Conservation (phyloP, 2,888 invertebrate species). For the Halictus quadricinctus region DNA sequence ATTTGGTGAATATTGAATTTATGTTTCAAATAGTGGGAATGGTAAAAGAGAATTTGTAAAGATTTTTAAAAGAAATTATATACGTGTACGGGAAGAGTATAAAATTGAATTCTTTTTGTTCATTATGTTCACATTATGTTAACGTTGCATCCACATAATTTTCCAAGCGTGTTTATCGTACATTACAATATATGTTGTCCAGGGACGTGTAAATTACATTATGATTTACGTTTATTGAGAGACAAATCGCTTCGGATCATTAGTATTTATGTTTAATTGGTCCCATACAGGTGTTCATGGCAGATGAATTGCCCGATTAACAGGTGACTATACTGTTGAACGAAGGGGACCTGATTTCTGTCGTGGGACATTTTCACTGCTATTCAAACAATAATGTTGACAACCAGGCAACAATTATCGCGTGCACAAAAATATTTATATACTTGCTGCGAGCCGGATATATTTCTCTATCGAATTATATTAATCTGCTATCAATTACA, state of each 20-base stretch:
- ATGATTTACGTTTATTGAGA: background rate
- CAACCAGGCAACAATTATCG: background rate
- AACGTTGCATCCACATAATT: background rate
- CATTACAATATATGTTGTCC: background rate
- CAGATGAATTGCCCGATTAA: background rate
- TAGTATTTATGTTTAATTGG: constrained; percentile 3
- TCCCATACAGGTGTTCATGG: background rate
- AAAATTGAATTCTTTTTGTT: background rate
- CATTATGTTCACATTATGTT: background rate
- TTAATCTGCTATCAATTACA: background rate
- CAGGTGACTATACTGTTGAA: background rate
- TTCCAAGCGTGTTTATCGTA: background rate
- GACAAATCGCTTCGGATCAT: background rate
- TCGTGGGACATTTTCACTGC: background rate
- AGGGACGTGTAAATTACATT: background rate
- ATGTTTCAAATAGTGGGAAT: background rate
- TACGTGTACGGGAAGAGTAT: background rate
- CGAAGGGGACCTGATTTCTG: background rate
- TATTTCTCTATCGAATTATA: background rate
- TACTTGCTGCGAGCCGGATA: background rate
- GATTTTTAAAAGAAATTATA: background rate
- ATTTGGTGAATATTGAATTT: background rate
- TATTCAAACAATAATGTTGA: background rate
- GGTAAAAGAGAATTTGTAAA: background rate
- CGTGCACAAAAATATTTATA: background rate